Evolutionary conservation across 1,140 invertebrate species (phyloP).

Genomic region (Stenopsyche tienmushanensis): DNA sequence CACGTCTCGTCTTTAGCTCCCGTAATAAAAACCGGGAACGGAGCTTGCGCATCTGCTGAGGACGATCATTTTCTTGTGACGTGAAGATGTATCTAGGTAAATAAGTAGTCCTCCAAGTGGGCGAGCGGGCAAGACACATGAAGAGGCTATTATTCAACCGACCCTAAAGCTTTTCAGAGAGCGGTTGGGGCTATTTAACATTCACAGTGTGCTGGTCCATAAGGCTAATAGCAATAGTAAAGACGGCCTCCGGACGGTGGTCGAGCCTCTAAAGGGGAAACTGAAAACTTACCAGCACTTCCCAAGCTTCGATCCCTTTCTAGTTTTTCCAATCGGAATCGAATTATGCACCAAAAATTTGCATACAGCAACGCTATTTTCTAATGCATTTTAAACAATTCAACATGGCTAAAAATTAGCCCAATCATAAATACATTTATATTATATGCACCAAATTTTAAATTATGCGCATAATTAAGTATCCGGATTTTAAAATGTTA

Average conservation of each 20-base stretch:
- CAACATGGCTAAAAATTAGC: background rate
- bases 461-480: too few species aligned
- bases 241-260: slow-evolving; percentile 26
- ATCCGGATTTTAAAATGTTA: too few species aligned
- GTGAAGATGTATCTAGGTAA: too few species aligned
- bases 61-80: slow-evolving; percentile 38
- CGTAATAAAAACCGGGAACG: too few species aligned
- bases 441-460: too few species aligned
- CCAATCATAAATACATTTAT: too few species aligned
- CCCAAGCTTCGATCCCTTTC: background rate
- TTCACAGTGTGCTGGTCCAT: slow-evolving; percentile 34
- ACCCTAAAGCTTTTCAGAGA: slow-evolving; percentile 23
- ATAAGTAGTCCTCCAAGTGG: slow-evolving; percentile 4
- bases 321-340: background rate
- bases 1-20: background rate
- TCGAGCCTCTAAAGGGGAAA: slow-evolving; percentile 29
- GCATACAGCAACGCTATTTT: background rate
- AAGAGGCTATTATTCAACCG: slow-evolving; percentile 34
- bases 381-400: background rate
- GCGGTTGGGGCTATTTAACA: slow-evolving; percentile 34
- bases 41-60: too few species aligned
- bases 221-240: slow-evolving; percentile 36
- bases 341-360: background rate
- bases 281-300: slow-evolving; percentile 14
- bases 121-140: slow-evolving; percentile 23